phyloP scores from a whole-genome alignment of 1,140 invertebrate species.

The Heliconius hermathena region DNA sequence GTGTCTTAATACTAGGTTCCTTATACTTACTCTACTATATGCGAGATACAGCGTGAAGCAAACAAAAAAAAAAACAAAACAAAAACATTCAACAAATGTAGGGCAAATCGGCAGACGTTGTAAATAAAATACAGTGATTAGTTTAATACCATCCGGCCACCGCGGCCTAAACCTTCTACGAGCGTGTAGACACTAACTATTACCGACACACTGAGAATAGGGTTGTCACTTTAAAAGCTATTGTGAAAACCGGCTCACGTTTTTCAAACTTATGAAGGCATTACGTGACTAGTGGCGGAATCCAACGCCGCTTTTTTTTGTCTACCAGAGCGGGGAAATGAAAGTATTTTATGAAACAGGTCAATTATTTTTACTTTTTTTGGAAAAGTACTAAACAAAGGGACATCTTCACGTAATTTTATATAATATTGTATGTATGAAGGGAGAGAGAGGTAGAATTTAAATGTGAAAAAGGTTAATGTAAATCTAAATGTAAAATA shows the following conservation, averaged over 20 bases:
- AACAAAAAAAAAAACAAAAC: background rate
- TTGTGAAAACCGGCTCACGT: background rate
- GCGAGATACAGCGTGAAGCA: no score
- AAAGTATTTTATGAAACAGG: no score
- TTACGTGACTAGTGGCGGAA: background rate
- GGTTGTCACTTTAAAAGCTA: background rate
- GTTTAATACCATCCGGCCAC: conserved; percentile 11
- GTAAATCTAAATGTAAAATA: no score
- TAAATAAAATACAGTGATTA: conserved; percentile 22
- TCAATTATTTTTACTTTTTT: no score
- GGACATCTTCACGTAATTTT: background rate
- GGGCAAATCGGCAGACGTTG: conserved; percentile 13
- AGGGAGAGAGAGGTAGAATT: no score
- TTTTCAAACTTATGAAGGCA: background rate
- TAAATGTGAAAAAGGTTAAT: no score
- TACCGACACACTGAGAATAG: background rate
- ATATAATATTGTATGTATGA: background rate
- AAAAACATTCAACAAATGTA: conserved; percentile 9
- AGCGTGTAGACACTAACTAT: background rate
- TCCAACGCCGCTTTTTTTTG: no score
- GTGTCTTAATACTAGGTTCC: background rate
- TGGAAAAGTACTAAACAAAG: no score
- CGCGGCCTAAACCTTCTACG: conserved; percentile 6
- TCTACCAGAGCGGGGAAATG: no score
- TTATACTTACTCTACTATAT: background rate